phyloP scores from a whole-genome alignment of 1,140 invertebrate genomes.

The Brachionus manjavacas region DNA sequence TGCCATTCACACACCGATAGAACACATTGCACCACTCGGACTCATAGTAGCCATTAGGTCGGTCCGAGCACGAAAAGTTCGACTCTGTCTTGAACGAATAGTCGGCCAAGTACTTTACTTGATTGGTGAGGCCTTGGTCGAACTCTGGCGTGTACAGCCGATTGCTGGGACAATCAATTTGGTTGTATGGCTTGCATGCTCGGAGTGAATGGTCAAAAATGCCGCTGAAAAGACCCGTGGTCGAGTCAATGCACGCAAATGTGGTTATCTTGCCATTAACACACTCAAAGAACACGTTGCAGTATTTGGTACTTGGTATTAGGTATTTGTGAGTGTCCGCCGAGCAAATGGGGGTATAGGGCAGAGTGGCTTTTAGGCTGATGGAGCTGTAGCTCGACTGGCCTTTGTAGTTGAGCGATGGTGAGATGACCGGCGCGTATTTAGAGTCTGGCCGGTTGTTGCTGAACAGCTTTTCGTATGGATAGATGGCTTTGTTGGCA shows the following conservation, averaged over 20 bases:
- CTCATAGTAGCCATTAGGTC: conserved; percentile 41
- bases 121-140: background rate
- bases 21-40: conserved; percentile 43
- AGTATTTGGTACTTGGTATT: background rate
- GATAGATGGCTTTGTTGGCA: background rate
- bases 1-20: conserved; percentile 32
- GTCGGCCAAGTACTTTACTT: conserved; percentile 25
- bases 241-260: conserved; percentile 25
- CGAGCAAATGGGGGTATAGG: background rate
- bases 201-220: background rate
- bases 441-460: background rate
- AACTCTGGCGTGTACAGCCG: background rate
- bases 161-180: conserved; percentile 6
- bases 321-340: background rate
- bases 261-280: background rate
- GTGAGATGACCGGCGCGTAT: background rate
- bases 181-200: conserved; percentile 18
- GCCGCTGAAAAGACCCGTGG: conserved; percentile 10
- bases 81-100: conserved; percentile 36
- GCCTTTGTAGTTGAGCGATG: background rate
- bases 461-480: conserved; percentile 30
- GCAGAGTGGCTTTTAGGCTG: background rate
- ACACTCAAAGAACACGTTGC: conserved; percentile 39
- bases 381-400: conserved; percentile 2
- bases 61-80: conserved; percentile 15